phyloP scores from a whole-genome alignment of 2,797 vertebrate species.

The Ptychobarbus kaznakovi region DNA sequence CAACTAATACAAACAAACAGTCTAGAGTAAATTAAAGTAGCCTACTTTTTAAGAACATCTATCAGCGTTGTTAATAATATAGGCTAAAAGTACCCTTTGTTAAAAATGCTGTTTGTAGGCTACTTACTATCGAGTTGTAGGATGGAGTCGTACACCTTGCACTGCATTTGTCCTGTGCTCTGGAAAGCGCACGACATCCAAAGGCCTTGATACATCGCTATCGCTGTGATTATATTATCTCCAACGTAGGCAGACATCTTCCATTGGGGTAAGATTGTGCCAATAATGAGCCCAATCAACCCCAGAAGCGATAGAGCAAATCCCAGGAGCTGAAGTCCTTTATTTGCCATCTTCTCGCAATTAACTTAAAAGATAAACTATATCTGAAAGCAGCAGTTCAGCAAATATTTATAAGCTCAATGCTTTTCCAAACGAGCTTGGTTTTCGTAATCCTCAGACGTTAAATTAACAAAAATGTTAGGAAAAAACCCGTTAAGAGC shows the following conservation, averaged over 20 bases:
- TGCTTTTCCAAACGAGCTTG: neutral
- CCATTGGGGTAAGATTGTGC: constrained; percentile 90
- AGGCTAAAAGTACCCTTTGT: neutral
- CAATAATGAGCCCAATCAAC: constrained; percentile 80
- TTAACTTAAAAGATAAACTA: neutral
- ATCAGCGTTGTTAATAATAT: neutral
- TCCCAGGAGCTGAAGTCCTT: constrained; percentile 86
- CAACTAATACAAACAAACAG: neutral
- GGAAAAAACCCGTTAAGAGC: neutral
- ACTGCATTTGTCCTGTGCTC: constrained; percentile 89
- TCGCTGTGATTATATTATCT: constrained; percentile 88
- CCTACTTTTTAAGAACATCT: neutral
- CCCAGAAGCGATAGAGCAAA: constrained; percentile 83
- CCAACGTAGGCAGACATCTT: constrained; percentile 88
- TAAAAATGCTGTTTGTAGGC: neutral
- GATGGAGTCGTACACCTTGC: constrained; percentile 89
- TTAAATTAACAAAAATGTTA: neutral
- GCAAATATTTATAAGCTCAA: neutral
- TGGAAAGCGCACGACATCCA: constrained; percentile 92
- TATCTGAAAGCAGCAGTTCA: neutral
- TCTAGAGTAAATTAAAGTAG: neutral
- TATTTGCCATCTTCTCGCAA: constrained; percentile 81
- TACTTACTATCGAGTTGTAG: constrained; percentile 84
- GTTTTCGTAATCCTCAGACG: constrained; percentile 8
- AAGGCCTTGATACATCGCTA: constrained; percentile 87